phyloP scores from a whole-genome alignment of 2,797 vertebrate genomes.

The Gephyroberyx darwinii region DNA sequence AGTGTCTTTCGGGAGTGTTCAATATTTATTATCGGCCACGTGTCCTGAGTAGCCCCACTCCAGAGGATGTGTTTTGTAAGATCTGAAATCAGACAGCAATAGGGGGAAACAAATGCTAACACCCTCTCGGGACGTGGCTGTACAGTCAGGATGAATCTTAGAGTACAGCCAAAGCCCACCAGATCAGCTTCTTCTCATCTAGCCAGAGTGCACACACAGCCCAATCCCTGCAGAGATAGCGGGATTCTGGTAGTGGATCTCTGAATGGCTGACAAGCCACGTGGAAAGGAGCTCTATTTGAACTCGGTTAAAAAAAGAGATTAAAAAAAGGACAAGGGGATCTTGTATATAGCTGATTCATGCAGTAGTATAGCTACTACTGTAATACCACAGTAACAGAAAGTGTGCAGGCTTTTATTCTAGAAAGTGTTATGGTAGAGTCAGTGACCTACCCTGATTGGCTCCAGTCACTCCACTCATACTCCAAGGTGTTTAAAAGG shows the following conservation, averaged over 20 bases:
- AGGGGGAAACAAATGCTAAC: constrained; percentile 60
- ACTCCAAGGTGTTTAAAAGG: neutral
- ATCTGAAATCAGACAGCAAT: constrained; percentile 60
- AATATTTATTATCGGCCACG: constrained; percentile 31
- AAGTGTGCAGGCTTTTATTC: too few species aligned
- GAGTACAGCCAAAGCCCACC: constrained; percentile 35
- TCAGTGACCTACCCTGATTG: neutral
- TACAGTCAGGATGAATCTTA: constrained; percentile 66
- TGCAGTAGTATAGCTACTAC: too few species aligned
- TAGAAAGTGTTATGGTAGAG: neutral
- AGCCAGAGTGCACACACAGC: constrained; percentile 36
- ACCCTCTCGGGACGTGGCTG: constrained; percentile 51
- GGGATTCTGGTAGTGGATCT: constrained; percentile 35
- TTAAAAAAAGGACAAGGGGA: neutral
- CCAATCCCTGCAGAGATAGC: constrained; percentile 21
- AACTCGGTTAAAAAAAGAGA: constrained; percentile 19
- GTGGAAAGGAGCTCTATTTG: constrained; percentile 43
- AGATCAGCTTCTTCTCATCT: constrained; percentile 54
- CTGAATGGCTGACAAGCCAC: constrained; percentile 24
- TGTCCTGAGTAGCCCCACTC: constrained; percentile 23
- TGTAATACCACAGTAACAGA: too few species aligned
- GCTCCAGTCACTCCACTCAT: neutral
- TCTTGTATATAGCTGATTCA: constrained; percentile 8
- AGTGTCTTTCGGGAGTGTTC: constrained; percentile 32
- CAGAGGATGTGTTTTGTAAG: constrained; percentile 49